Evolutionary conservation across 2,113 vertebrate genomes (phyloP), one percentile per base, ranked within the genome.

Genomic region (Atlantisia rogersi): DNA sequence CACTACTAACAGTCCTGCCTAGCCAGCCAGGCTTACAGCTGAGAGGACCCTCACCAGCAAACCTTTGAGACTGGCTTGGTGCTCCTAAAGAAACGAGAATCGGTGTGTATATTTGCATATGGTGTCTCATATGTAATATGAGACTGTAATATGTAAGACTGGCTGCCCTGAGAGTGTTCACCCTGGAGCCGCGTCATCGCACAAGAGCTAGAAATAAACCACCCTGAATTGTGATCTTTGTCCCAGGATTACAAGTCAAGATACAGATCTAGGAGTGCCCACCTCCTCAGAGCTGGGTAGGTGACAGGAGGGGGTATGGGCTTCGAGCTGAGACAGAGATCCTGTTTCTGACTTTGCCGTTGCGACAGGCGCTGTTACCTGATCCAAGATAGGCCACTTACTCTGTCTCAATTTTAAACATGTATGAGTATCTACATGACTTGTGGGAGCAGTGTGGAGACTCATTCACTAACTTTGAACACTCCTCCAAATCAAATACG

Each of bases 401-500:
- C 29, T 74, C 35, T 5, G 2, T 84, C 87, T 96, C 93, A 74
- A 5, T 68, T 96, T 96, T 77, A 93, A 44, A 44, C 14, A 4
- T 67, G 44, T 70, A 64, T 73, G 81, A 79, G 44, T 44, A 53
- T 90, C 93, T 88, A 78, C 64, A 19, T 58, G 42, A 81, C 77
- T 71, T 75, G 58, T 32, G 58, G 69, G 88, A 88, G 35, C 2
- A 0, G 8, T 53, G 26, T 32, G 39, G 65, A 64, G 39, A 84
- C 39, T 93, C 80, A 83, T 92, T 97, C 68, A 86, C 64, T 81
- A 81, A 35, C 89, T 94, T 73, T 89, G 86, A 88, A 26, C 31
- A 76, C 28, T 90, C 24, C 64, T 73, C 17, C 64, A 88, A 87
- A 35, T 64, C 53, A 56, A 90, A 4, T 62, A 16, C 50, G 10